Evolutionary conservation across 2,113 vertebrate genomes (phyloP).

Genomic region (Campylomormyrus tamandua): DNA sequence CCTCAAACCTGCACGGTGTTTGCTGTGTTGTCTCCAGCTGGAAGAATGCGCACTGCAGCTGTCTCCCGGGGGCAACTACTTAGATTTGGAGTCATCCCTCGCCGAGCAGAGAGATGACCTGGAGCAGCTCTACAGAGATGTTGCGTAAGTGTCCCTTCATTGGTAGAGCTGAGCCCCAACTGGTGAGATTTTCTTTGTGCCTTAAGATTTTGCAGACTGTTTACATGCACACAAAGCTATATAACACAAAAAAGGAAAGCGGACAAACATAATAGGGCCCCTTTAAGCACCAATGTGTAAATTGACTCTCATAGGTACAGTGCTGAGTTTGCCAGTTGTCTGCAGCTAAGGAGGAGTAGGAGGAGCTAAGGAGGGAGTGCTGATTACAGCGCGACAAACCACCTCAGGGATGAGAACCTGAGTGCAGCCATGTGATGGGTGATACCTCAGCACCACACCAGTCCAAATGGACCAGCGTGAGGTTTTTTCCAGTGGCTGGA

Average conservation of each 20-base stretch:
- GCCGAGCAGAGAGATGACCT: constrained; percentile 87
- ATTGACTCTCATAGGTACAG: background rate
- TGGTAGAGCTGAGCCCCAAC: background rate
- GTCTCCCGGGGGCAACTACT: constrained; percentile 76
- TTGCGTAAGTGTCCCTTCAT: constrained; percentile 64
- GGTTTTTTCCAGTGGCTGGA: too few species aligned
- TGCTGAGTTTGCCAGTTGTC: background rate
- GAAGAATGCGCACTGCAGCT: constrained; percentile 87
- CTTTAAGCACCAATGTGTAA: background rate
- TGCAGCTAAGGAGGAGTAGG: background rate
- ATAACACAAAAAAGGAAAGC: background rate
- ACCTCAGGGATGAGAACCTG: too few species aligned
- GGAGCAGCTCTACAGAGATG: constrained; percentile 81
- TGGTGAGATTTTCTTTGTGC: background rate
- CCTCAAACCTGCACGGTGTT: background rate
- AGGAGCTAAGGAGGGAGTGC: too few species aligned
- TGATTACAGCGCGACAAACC: too few species aligned
- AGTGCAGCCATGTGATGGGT: too few species aligned
- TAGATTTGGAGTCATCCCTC: constrained; percentile 85
- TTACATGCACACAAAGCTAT: background rate
- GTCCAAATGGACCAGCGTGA: too few species aligned
- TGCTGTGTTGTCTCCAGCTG: constrained; percentile 58
- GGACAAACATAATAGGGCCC: background rate
- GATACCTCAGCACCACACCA: too few species aligned
- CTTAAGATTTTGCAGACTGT: background rate